phyloP scores from a whole-genome alignment of 2,797 vertebrate genomes.

The Pyrocephalus nanus region DNA sequence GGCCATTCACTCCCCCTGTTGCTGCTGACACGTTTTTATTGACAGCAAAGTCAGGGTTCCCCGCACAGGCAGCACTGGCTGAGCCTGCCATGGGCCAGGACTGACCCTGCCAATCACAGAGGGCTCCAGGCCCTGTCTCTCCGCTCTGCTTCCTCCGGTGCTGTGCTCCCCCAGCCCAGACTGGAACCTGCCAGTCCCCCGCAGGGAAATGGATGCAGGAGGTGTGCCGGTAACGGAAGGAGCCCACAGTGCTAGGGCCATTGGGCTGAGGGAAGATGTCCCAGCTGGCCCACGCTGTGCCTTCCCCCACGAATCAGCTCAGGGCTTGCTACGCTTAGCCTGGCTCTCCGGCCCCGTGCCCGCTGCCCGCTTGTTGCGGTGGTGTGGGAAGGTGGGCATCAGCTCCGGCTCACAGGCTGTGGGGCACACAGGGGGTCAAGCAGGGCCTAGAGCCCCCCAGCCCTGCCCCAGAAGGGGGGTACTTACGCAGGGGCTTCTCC shows the following conservation, averaged over 20 bases:
- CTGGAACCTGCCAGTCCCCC: neutral
- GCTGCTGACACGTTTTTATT: slow-evolving; percentile 7
- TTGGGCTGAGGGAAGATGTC: neutral
- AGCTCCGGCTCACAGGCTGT: slow-evolving; percentile 94
- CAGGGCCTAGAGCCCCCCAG: fast-evolving
- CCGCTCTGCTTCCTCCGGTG: neutral
- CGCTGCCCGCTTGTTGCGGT: slow-evolving; percentile 88
- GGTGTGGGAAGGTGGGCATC: slow-evolving; percentile 98
- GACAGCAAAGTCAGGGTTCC: fast-evolving
- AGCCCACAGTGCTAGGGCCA: fast-evolving
- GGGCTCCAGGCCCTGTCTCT: fast-evolving
- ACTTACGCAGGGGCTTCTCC: slow-evolving; percentile 97
- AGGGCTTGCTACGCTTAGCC: slow-evolving; percentile 84
- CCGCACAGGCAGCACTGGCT: neutral
- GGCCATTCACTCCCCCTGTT: fast-evolving
- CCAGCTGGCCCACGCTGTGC: fast-evolving
- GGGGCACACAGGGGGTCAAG: neutral
- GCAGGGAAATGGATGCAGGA: fast-evolving
- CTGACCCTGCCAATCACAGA: neutral
- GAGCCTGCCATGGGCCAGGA: fast-evolving
- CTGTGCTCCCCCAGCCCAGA: fast-evolving
- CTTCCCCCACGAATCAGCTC: neutral
- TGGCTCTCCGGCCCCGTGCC: slow-evolving; percentile 45
- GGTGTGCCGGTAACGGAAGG: fast-evolving
- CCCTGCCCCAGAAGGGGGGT: fast-evolving